Conservation (phyloP, 2,888 invertebrate genomes). For the Eupithecia exiguata region DNA sequence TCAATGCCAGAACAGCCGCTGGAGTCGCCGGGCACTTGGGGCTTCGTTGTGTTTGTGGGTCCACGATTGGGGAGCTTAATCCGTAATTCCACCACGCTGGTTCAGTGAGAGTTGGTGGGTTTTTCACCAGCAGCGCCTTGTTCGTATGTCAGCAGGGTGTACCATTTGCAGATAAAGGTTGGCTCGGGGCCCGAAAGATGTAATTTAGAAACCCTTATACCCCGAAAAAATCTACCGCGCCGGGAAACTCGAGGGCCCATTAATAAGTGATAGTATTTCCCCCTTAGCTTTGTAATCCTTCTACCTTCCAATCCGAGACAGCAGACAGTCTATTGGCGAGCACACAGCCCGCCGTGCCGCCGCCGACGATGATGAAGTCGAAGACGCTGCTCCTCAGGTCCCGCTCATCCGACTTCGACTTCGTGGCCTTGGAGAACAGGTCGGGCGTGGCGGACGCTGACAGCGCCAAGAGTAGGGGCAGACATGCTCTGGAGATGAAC, state of each 20-base stretch:
- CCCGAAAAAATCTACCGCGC: too few relatives aligned
- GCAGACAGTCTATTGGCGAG: slow-evolving; percentile 77
- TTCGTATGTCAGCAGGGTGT: too few relatives aligned
- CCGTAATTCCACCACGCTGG: too few relatives aligned
- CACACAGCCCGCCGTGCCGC: slow-evolving; percentile 77
- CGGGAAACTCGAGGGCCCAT: background rate
- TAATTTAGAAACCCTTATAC: background rate
- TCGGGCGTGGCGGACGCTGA: slow-evolving; percentile 53
- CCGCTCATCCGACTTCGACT: slow-evolving; percentile 66
- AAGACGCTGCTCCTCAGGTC: slow-evolving; percentile 74
- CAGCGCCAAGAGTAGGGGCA: slow-evolving; percentile 41
- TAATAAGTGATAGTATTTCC: background rate
- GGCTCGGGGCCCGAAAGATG: too few relatives aligned
- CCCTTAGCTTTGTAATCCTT: background rate
- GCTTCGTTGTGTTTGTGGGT: too few relatives aligned
- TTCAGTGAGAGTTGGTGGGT: too few relatives aligned
- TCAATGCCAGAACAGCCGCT: too few relatives aligned
- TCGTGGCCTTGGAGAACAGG: slow-evolving; percentile 73
- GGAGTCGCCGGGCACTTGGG: too few relatives aligned
- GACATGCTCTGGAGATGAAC: slow-evolving; percentile 29
- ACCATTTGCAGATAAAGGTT: too few relatives aligned
- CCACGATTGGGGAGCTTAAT: too few relatives aligned
- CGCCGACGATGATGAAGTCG: slow-evolving; percentile 79
- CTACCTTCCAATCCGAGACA: slow-evolving; percentile 76
- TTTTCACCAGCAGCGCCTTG: too few relatives aligned